A percentile compares a stretch with the other conserved stretches of the same genome.
These are phyloP conservation scores for Darevskia mixta DNA, from an alignment of 2,797 vertebrate genomes.

Conservation along the genomic window DNA sequence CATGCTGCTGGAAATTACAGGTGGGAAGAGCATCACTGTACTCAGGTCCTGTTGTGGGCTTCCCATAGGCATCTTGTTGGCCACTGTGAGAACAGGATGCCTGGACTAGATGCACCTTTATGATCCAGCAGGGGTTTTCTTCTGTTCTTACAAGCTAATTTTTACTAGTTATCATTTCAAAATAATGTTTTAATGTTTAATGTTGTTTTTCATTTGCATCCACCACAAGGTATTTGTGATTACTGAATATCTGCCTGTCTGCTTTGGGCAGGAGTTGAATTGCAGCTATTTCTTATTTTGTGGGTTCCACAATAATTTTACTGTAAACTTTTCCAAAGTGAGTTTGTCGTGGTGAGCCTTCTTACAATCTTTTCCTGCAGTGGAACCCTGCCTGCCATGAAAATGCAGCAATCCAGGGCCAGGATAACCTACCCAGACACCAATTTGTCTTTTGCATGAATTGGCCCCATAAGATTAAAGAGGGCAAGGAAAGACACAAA, in stretches of 20 bases:
- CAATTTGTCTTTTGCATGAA: slow-evolving; percentile 10
- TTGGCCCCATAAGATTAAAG: slow-evolving; percentile 59
- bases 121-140: too few species aligned
- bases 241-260: neutral
- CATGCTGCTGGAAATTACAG: too few species aligned
- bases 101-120: too few species aligned
- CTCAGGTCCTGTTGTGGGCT: too few species aligned
- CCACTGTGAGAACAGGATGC: too few species aligned
- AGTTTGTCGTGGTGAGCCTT: neutral
- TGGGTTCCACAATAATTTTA: neutral
- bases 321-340: neutral
- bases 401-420: neutral
- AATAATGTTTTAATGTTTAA: fast-evolving
- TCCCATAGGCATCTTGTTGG: too few species aligned
- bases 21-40: too few species aligned
- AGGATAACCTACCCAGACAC: neutral
- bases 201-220: neutral
- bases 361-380: neutral
- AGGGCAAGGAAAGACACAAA: slow-evolving; percentile 41
- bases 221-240: too few species aligned
- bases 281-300: neutral
- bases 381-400: neutral
- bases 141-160: neutral
- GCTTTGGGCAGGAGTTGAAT: neutral
- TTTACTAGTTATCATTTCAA: slow-evolving; percentile 1